Base-by-base conservation (phyloP, 2,888 invertebrate species). In the Onthophagus sagittarius region DNA sequence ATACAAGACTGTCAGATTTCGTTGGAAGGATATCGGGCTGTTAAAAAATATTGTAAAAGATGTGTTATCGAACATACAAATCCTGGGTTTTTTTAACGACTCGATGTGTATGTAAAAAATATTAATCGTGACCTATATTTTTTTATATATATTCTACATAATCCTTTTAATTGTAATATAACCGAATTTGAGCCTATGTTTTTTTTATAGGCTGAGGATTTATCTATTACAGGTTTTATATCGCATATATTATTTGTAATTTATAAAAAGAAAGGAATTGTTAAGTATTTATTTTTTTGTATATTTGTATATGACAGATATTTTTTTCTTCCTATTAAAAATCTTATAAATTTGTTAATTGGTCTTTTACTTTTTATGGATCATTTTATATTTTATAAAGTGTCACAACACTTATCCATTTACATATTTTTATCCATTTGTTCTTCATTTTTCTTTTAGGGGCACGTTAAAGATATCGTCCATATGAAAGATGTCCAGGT, bases 11-110 rank as follows among this genome's bases (percentile, higher is more conserved):
- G 97, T 76, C 94, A 95, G 75, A 93, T 97, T 78, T 94, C 96
- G 3, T 86, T 95, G 65, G 91, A 96, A 79, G 96, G 96, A 0
- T 97, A 97, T 83, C 87, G 95, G 79, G 95, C 96, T 4, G 95
- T 97, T 64, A 96, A 96, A 85, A 94, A 94, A 83, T 96, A 94
- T 83, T 97, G 97, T 86, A 94, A 95, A 81, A 87, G 94, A 80
- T 97, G 97, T 85, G 93, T 97, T 77, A 97, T 97, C 77, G 97
- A 97, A 84, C 97, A 97, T 83, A 97, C 97, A 1, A 97, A 97
- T 86, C 97, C 97, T 76, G 96, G 96, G 32, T 96, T 97, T 85
- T 96, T 93, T 23, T 67, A 67, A 13, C 23, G 11, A 63, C 39
- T 53, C 39, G 39, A 53, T 11, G 39, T 53, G 39, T 53, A 53